Percentiles rank a stretch among this genome's conserved stretches.
These are phyloP conservation scores for Tortrix viridana DNA, from an alignment of 2,888 invertebrate species.

Conservation along the genomic window DNA sequence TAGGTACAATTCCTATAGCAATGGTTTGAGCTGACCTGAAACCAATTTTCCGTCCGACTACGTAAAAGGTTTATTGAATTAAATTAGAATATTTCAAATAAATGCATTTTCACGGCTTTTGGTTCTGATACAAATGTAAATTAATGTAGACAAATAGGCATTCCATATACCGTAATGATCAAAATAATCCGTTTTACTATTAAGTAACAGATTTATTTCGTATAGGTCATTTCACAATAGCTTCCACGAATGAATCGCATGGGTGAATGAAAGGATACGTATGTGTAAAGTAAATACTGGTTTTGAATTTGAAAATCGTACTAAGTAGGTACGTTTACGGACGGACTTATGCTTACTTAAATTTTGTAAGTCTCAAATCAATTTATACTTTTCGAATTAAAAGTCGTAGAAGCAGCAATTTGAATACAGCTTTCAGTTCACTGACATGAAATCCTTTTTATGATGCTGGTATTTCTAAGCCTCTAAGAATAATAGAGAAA, in stretches of 20 bases:
- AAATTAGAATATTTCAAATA: neutral
- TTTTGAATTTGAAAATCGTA: too few species aligned
- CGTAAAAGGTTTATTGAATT: neutral
- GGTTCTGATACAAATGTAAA: neutral
- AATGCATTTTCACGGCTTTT: neutral
- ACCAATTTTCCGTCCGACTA: neutral
- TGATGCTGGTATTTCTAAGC: slow-evolving; percentile 17
- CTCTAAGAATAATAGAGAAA: neutral
- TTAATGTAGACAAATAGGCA: neutral
- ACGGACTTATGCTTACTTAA: too few species aligned
- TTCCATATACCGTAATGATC: too few species aligned
- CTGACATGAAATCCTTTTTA: slow-evolving; percentile 10
- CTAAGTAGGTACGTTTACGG: too few species aligned
- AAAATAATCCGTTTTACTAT: too few species aligned
- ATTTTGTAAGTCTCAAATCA: slow-evolving; percentile 7
- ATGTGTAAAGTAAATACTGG: too few species aligned
- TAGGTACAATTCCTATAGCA: too few species aligned
- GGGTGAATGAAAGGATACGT: too few species aligned
- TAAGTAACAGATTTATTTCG: too few species aligned
- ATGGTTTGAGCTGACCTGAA: neutral
- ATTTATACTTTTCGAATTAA: slow-evolving; percentile 25
- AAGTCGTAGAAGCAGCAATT: slow-evolving; percentile 7
- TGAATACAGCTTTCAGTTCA: slow-evolving; percentile 10
- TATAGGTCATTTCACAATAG: too few species aligned
- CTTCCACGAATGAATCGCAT: too few species aligned